Evolutionary conservation across 2,797 vertebrate genomes (phyloP), one percentile per base, ranked within the genome.

Genomic region (Syndactyla subalaris): DNA sequence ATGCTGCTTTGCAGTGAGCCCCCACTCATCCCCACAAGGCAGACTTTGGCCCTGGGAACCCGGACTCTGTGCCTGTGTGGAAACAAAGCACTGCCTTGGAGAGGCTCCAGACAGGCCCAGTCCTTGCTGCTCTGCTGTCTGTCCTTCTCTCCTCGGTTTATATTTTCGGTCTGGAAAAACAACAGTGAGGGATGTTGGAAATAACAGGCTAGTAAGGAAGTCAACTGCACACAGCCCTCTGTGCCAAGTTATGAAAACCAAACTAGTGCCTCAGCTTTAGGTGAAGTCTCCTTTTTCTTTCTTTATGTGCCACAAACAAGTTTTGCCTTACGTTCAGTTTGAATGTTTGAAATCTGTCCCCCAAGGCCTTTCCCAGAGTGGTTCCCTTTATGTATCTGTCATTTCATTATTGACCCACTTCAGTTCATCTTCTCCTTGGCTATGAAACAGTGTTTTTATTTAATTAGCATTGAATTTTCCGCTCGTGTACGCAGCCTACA

Each of bases 381-480:
- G 19, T 29, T 85, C 21, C 58, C 46, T 75, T 85, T 72, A 84
- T 45, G 14, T 34, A 48, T 88, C 59, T 54, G 41, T 91, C 52
- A 34, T 85, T 29, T 74, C 61, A 27, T 43, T 77, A 76, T 16
- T 79, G 88, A 82, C 46, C 41, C 7, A 7, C 73, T 94, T 89
- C 58, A n/a, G 46, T 49, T 80, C 63, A 54, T 54, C 45, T 63
- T 85, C 79, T 89, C 65, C 39, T 46, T 68, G 54, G 68, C 78
- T 77, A 30, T 23, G 43, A 74, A 77, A 54, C 68, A 58, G 23
- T 21, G 49, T 3, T 74, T 91, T 76, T 66, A 62, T 78, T 88
- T 88, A 85, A 85, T 91, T 74, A 93, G 75, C 78, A 87, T 4
- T 71, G 84, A 74, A 68, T 89, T 62, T 89, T 73, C 48, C 20